phyloP scores from a whole-genome alignment of 2,797 vertebrate species.

The Onychomys torridus region DNA sequence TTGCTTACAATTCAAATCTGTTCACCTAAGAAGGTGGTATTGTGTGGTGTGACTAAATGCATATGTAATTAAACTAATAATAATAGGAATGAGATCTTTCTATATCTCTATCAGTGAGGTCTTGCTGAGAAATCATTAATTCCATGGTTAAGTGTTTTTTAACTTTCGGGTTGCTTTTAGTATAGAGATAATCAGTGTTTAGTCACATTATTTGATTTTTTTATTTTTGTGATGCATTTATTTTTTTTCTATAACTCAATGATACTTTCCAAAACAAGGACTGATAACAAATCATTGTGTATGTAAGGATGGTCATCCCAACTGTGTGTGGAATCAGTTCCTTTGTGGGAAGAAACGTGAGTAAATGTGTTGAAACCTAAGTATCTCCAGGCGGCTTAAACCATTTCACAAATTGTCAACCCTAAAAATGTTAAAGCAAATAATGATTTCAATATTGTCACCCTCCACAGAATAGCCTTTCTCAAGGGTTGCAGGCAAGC shows the following conservation, averaged over 20 bases:
- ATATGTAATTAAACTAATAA: slow-evolving; percentile 40
- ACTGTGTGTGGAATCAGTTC: not conserved
- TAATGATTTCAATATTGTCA: slow-evolving; percentile 13
- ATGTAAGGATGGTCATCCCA: not conserved
- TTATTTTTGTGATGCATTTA: not conserved
- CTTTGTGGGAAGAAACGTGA: not conserved
- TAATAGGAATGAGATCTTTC: not conserved
- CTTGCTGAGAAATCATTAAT: slow-evolving; percentile 15
- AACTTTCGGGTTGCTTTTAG: slow-evolving; percentile 4
- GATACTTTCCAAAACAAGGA: slow-evolving; percentile 26
- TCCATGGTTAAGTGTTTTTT: not conserved
- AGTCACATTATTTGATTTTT: slow-evolving; percentile 22
- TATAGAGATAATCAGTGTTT: not conserved
- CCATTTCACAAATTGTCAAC: not conserved
- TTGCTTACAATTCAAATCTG: slow-evolving; percentile 17
- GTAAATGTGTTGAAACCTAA: not conserved
- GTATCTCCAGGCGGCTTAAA: not conserved
- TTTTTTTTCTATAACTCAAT: not conserved
- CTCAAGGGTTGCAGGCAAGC: not conserved
- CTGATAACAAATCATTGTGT: not conserved
- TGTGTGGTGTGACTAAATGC: not conserved
- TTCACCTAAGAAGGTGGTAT: slow-evolving; percentile 6
- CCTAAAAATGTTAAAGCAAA: slow-evolving; percentile 34
- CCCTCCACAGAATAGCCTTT: not conserved
- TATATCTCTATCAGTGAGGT: not conserved